Evolutionary conservation across 2,113 vertebrate genomes (phyloP).

Genomic region (Tamias sibiricus): DNA sequence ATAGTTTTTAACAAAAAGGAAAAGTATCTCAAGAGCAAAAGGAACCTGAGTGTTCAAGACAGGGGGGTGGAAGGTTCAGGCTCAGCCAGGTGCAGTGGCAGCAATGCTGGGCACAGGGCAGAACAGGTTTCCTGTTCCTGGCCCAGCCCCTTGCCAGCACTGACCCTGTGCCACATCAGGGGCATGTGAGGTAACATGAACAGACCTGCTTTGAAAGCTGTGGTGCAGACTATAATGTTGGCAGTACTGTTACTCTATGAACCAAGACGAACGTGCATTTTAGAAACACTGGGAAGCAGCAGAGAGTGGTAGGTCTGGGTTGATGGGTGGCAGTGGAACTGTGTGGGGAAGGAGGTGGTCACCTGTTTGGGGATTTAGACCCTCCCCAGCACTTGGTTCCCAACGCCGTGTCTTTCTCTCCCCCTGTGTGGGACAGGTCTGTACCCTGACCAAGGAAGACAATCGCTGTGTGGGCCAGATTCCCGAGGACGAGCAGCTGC

Average conservation of each 20-base stretch:
- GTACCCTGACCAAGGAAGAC: conserved; percentile 98
- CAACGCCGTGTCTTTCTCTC: neutral
- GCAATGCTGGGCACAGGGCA: no score
- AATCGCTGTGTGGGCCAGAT: conserved; percentile 94
- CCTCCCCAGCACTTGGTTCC: neutral
- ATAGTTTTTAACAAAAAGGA: neutral
- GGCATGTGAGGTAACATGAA: neutral
- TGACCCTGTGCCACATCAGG: neutral
- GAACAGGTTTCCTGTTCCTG: neutral
- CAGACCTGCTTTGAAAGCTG: neutral
- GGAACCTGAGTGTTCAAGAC: neutral
- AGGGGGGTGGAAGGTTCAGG: neutral
- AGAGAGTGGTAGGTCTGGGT: rapidly evolving
- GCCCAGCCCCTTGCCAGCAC: neutral
- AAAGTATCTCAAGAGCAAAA: neutral
- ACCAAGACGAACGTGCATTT: neutral
- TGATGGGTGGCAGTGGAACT: neutral
- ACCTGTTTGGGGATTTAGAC: rapidly evolving
- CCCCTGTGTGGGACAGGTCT: conserved; percentile 90
- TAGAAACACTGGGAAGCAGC: neutral
- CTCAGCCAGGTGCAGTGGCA: rapidly evolving
- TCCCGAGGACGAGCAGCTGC: conserved; percentile 96
- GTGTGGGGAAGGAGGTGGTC: neutral
- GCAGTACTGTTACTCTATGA: neutral
- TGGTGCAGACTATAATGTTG: neutral